phyloP scores from a whole-genome alignment of 2,113 vertebrate species.

The Solenodon paradoxus region DNA sequence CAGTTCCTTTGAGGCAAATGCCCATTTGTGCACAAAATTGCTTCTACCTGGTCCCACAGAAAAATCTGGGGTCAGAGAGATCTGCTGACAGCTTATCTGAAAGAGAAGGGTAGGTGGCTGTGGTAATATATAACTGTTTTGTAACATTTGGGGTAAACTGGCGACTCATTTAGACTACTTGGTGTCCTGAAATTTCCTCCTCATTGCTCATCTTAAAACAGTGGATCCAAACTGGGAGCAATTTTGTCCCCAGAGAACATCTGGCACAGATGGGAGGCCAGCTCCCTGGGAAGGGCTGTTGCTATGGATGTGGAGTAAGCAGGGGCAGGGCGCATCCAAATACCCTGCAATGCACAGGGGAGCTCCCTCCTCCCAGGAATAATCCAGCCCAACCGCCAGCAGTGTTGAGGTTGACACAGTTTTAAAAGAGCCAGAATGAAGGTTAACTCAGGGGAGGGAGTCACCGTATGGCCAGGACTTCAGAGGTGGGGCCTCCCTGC shows the following conservation, averaged over 20 bases:
- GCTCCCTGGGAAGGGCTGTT: too few species aligned
- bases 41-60: neutral
- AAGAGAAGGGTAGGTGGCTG: neutral
- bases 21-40: neutral
- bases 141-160: neutral
- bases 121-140: neutral
- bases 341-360: neutral
- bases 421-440: neutral
- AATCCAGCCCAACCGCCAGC: neutral
- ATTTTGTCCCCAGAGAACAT: neutral
- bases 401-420: neutral
- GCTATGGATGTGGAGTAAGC: neutral
- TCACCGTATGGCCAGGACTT: neutral
- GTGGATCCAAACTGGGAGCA: neutral
- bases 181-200: neutral
- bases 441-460: neutral
- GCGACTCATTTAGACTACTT: neutral
- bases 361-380: neutral
- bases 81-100: neutral
- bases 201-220: neutral
- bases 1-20: neutral
- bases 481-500: neutral
- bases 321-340: neutral
- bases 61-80: neutral
- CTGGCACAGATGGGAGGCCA: neutral